These are phyloP conservation scores for Paramormyrops kingsleyae DNA, from an alignment of 2,113 vertebrate genomes.

Conservation along the genomic window DNA sequence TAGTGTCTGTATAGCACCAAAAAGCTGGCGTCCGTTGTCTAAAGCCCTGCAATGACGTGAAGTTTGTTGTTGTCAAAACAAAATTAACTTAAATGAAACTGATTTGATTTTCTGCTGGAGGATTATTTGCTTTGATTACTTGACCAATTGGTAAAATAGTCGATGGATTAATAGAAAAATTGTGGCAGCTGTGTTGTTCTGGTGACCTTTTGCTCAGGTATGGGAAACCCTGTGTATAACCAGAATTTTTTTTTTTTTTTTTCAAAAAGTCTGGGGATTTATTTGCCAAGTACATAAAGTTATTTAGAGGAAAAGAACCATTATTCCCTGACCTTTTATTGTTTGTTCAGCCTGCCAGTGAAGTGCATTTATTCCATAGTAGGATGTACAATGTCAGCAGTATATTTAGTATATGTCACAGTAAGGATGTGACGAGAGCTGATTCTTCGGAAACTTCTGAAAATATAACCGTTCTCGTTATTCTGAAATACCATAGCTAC, in stretches of 20 bases:
- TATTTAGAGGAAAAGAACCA: neutral
- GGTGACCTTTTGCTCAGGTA: neutral
- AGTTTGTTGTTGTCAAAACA: neutral
- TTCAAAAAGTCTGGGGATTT: neutral
- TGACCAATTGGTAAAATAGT: neutral
- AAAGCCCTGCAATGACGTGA: neutral
- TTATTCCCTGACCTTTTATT: neutral
- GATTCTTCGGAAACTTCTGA: neutral
- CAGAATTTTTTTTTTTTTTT: neutral
- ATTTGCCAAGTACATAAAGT: neutral
- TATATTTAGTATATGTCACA: neutral
- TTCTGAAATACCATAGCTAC: neutral
- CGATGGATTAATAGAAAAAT: neutral
- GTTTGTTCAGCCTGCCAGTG: neutral
- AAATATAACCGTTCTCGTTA: neutral
- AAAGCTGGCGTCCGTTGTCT: neutral
- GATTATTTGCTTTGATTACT: neutral
- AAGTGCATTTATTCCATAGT: neutral
- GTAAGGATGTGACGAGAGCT: neutral
- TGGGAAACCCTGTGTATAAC: neutral
- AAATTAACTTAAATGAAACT: neutral
- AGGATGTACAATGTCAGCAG: neutral
- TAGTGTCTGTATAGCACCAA: neutral
- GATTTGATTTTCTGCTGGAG: neutral
- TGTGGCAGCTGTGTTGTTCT: neutral